These are phyloP conservation scores for Huso huso DNA, from an alignment of 2,797 vertebrate species.

Conservation along the genomic window DNA sequence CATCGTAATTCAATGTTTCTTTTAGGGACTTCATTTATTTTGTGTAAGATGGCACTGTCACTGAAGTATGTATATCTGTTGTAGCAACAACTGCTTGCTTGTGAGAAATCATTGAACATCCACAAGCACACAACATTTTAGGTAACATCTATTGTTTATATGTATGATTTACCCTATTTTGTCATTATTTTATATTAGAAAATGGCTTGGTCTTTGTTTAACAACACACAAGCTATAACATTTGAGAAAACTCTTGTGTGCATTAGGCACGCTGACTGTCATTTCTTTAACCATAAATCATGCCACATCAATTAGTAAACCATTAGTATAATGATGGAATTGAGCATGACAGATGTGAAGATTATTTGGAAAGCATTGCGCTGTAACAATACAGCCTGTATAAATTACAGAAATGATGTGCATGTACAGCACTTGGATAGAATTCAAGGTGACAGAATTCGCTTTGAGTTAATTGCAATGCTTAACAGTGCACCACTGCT, in stretches of 20 bases:
- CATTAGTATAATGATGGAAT: constrained; percentile 32
- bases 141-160: background rate
- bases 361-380: constrained; percentile 11
- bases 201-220: constrained; percentile 23
- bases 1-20: too few species aligned
- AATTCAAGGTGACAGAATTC: constrained; percentile 1
- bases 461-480: too few species aligned
- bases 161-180: background rate
- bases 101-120: too few species aligned
- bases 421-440: too few species aligned
- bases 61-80: too few species aligned
- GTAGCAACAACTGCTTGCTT: too few species aligned
- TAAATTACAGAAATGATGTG: background rate
- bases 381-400: constrained; percentile 11
- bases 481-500: too few species aligned
- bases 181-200: constrained; percentile 15
- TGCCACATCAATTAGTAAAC: constrained; percentile 34
- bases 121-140: too few species aligned
- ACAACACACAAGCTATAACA: constrained; percentile 26
- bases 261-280: constrained; percentile 24
- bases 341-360: constrained; percentile 29
- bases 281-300: constrained; percentile 36
- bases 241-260: constrained; percentile 19
- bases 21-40: too few species aligned
- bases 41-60: too few species aligned